Evolutionary conservation across 2,888 invertebrate genomes (phyloP).

Genomic region (Noctua comes): DNA sequence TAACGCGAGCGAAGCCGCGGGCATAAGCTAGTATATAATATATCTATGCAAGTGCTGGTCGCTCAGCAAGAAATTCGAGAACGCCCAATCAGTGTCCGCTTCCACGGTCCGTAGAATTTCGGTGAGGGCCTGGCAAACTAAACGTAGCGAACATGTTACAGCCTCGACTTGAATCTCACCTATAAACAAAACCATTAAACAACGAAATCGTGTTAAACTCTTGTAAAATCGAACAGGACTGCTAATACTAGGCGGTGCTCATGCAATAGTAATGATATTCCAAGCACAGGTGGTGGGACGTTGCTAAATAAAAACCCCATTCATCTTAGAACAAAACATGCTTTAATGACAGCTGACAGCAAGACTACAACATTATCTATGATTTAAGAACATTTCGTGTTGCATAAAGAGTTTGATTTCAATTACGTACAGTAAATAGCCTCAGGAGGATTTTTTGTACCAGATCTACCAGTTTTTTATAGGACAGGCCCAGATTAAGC

Average conservation of each 20-base stretch:
- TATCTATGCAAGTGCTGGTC: not conserved
- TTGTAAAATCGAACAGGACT: not conserved
- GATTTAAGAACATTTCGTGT: not conserved
- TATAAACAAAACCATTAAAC: not conserved
- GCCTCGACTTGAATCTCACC: not conserved
- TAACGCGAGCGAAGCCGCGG: no score
- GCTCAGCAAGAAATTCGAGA: conserved; percentile 14
- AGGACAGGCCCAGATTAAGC: not conserved
- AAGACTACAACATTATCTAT: not conserved
- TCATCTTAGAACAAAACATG: not conserved
- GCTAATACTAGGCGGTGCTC: not conserved
- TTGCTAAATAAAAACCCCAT: not conserved
- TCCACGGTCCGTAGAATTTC: conserved; percentile 18
- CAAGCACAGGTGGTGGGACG: not conserved
- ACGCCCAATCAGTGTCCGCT: conserved; percentile 31
- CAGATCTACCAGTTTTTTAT: conserved; percentile 25
- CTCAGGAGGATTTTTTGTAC: not conserved
- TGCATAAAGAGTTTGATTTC: conserved; percentile 13
- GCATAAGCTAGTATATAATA: no score
- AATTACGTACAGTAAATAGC: conserved; percentile 7
- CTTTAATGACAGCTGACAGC: conserved; percentile 4
- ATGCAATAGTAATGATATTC: not conserved
- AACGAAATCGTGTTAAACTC: no score
- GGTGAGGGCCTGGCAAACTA: not conserved
- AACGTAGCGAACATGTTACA: not conserved